phyloP scores from a whole-genome alignment of 2,797 vertebrate genomes.

The Chloroceryle amazona region DNA sequence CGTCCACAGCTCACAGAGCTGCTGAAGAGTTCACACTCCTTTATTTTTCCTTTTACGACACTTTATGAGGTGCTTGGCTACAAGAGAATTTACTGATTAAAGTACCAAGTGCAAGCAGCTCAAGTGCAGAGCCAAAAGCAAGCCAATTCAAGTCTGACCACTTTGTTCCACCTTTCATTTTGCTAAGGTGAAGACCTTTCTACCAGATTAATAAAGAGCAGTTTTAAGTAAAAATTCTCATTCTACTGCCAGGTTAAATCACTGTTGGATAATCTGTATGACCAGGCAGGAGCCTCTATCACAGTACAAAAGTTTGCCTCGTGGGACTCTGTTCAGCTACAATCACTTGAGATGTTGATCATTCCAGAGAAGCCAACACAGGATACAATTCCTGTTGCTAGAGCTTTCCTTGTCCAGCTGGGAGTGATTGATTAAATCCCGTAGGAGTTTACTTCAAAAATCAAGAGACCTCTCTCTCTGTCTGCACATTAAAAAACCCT shows the following conservation, averaged over 20 bases:
- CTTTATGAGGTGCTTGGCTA: neutral
- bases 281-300: neutral
- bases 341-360: neutral
- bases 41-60: neutral
- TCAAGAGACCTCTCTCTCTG: neutral
- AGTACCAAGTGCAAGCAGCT: neutral
- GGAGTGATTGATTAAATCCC: neutral
- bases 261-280: neutral
- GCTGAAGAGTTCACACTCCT: neutral
- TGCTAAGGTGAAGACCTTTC: neutral
- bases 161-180: neutral
- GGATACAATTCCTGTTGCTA: neutral
- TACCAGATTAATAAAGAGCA: neutral
- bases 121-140: neutral
- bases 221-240: neutral
- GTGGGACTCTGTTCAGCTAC: neutral
- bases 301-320: neutral
- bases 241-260: neutral
- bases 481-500: neutral
- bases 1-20: neutral
- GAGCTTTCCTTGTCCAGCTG: neutral
- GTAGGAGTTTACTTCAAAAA: neutral
- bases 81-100: neutral
- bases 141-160: fast-evolving
- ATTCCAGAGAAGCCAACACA: fast-evolving